Conservation (phyloP, 2,888 invertebrate genomes). For the Lithosia quadra region DNA sequence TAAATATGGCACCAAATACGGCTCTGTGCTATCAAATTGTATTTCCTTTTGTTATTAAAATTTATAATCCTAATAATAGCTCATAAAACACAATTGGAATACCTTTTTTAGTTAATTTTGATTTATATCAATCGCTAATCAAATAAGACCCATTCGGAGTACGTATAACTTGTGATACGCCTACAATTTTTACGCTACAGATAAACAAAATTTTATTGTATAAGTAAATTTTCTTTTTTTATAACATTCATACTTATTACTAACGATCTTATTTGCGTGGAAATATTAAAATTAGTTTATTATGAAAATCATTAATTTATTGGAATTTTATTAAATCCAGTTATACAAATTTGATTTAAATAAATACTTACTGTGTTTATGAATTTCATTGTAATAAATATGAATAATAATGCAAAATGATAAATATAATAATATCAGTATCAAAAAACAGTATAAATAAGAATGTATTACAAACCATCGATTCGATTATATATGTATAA, state of each 20-base stretch:
- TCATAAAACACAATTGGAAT: no score
- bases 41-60: slow-evolving; percentile 16
- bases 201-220: no score
- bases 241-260: no score
- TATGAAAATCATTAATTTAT: not conserved
- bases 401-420: slow-evolving; percentile 37
- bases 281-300: no score
- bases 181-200: no score
- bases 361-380: slow-evolving; percentile 11
- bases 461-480: no score
- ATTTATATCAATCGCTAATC: not conserved
- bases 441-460: not conserved
- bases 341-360: not conserved
- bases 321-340: slow-evolving; percentile 10
- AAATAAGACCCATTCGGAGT: no score
- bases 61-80: not conserved
- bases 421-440: slow-evolving; percentile 12
- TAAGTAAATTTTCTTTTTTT: no score
- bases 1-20: slow-evolving; percentile 27
- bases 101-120: not conserved
- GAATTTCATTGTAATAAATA: slow-evolving; percentile 25
- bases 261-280: no score
- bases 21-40: slow-evolving; percentile 19
- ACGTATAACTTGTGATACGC: no score
- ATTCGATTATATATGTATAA: no score